Conservation (phyloP, 2,797 vertebrate species). For the Leuciscus waleckii region DNA sequence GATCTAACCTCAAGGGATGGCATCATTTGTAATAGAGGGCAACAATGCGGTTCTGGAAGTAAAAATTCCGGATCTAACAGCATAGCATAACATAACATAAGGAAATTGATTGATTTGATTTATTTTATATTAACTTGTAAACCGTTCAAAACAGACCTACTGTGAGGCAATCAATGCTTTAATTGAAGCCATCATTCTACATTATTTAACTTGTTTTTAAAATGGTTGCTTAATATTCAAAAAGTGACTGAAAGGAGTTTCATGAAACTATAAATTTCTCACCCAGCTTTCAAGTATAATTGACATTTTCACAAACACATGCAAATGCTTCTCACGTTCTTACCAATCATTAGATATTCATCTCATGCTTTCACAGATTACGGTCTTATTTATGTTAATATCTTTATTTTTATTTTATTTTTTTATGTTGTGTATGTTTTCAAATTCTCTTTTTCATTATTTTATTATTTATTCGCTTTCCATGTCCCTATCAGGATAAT, state of each 20-base stretch:
- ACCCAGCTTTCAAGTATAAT: constrained; percentile 3
- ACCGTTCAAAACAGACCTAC: not conserved
- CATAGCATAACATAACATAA: too few species aligned
- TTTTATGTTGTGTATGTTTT: not conserved
- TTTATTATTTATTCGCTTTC: not conserved
- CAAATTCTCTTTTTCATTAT: not conserved
- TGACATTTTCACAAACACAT: constrained; percentile 13
- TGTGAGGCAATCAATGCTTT: not conserved
- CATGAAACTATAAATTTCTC: not conserved
- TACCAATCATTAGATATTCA: not conserved
- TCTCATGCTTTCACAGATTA: not conserved
- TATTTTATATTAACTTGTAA: not conserved
- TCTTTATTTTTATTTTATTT: not conserved
- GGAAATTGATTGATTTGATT: not conserved
- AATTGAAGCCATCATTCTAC: not conserved
- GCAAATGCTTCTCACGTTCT: not conserved
- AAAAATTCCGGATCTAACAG: not conserved
- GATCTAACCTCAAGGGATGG: not conserved
- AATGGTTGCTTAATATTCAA: constrained; percentile 3
- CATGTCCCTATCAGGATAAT: not conserved
- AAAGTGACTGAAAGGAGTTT: not conserved
- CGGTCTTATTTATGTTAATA: not conserved
- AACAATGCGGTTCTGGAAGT: not conserved
- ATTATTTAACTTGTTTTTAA: too few species aligned
- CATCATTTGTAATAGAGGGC: not conserved